Conservation (phyloP, 2,888 invertebrate genomes). For the Polydrusus cervinus region DNA sequence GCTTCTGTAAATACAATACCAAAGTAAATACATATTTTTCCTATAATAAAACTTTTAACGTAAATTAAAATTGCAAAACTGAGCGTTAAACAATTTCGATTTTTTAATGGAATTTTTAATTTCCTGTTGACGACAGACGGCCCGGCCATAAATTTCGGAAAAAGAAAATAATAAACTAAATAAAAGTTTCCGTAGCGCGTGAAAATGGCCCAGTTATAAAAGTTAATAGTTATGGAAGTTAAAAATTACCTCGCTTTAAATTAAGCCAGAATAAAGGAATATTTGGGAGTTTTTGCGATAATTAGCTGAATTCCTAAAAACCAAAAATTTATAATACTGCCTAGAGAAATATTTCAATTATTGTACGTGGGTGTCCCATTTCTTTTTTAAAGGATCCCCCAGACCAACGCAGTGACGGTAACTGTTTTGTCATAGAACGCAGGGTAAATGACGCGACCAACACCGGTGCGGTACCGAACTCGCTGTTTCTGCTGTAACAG, state of each 20-base stretch:
- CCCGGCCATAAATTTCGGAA: conserved; percentile 16
- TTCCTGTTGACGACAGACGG: conserved; percentile 34
- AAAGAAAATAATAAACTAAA: conserved; percentile 22
- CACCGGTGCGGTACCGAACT: no score
- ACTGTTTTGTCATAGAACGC: no score
- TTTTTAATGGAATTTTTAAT: conserved; percentile 27
- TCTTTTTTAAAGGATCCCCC: no score
- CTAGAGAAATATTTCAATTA: no score
- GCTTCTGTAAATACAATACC: neutral
- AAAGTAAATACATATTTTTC: neutral
- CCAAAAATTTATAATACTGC: no score
- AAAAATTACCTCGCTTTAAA: conserved; percentile 25
- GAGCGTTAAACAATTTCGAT: conserved; percentile 26
- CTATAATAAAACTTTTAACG: conserved; percentile 5
- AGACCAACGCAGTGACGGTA: no score
- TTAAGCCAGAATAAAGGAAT: conserved; percentile 16
- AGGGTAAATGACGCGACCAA: no score
- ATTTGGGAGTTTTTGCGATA: no score
- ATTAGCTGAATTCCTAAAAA: no score
- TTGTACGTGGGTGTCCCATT: no score
- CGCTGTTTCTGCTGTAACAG: no score
- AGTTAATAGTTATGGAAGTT: conserved; percentile 24
- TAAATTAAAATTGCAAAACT: conserved; percentile 24
- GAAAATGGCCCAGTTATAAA: conserved; percentile 28
- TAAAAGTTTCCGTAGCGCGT: conserved; percentile 19